Conservation (phyloP, 2,888 invertebrate genomes). For the Epistrophe eligans region DNA sequence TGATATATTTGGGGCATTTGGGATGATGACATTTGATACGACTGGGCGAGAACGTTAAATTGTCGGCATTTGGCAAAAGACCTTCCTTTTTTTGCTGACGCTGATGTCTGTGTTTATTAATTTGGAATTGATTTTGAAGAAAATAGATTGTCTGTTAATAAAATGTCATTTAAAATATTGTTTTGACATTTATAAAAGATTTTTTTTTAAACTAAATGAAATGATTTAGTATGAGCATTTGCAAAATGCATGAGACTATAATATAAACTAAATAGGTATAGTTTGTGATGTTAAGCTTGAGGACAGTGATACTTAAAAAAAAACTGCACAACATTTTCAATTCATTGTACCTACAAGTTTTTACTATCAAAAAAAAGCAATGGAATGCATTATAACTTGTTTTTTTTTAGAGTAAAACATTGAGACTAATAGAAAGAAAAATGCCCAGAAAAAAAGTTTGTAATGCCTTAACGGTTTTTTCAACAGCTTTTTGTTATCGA, state of each 20-base stretch:
- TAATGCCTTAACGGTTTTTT: too few relatives aligned
- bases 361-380: too few relatives aligned
- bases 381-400: too few relatives aligned
- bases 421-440: too few relatives aligned
- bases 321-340: not conserved
- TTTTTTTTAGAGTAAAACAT: too few relatives aligned
- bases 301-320: slow-evolving; percentile 46
- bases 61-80: slow-evolving; percentile 83
- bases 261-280: slow-evolving; percentile 29
- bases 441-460: too few relatives aligned
- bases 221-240: slow-evolving; percentile 63
- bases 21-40: slow-evolving; percentile 84
- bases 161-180: slow-evolving; percentile 13
- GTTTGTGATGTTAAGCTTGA: slow-evolving; percentile 47
- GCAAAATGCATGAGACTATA: slow-evolving; percentile 56
- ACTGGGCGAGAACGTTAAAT: slow-evolving; percentile 83
- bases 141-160: slow-evolving; percentile 45
- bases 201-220: slow-evolving; percentile 62
- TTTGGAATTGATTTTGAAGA: slow-evolving; percentile 40
- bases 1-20: slow-evolving; percentile 83
- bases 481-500: too few relatives aligned
- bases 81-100: slow-evolving; percentile 83
- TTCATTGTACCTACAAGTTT: not conserved
- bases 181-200: slow-evolving; percentile 1
- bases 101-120: slow-evolving; percentile 80